Evolutionary conservation across 2,113 vertebrate genomes (phyloP), one percentile per base, ranked within the genome.

Genomic region (Nycticebus coucang): DNA sequence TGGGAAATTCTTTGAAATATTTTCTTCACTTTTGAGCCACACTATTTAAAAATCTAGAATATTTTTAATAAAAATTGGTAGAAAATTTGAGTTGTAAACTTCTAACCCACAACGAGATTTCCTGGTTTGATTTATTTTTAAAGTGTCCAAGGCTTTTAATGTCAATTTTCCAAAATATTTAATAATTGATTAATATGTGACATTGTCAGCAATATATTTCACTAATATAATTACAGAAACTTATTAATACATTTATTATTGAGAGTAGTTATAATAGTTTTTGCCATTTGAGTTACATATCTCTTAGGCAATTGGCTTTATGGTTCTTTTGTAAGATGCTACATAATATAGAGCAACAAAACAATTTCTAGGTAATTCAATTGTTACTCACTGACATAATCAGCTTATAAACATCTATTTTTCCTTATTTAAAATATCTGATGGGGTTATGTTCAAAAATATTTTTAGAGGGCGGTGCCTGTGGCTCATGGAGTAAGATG

Each of bases 181-280:
- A 69, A 59, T 62, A 89, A 92, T 33, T 74, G 62, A 88, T 93
- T 78, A 28, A 13, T 88, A 7, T 93, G 15, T 89, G 22, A 60
- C 28, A 68, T 91, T 95, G 41, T 13, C 13, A 81, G 45, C 69
- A 69, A 53, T 95, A 50, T 4, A 57, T 89, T 94, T 93, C 10
- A 69, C 57, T 96, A 94, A 94, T 37, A 41, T 57, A 80, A 30
- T 84, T 75, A 92, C 1, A 93, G 83, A 95, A 95, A 50, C 35
- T 21, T 78, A 15, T 11, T 84, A 79, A 50, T 95, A 30, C 3
- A 66, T 72, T 86, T 89, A 72, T 82, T 75, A 69, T 57, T 72
- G 2, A 78, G 87, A 95, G 45, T 91, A 77, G 5, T 91, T 96
- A 5, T 79, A 68, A 55, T 24, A 91, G 37, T 55, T 83, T 89